Conservation (phyloP, 2,888 invertebrate species). For the Cheilosia soror region DNA sequence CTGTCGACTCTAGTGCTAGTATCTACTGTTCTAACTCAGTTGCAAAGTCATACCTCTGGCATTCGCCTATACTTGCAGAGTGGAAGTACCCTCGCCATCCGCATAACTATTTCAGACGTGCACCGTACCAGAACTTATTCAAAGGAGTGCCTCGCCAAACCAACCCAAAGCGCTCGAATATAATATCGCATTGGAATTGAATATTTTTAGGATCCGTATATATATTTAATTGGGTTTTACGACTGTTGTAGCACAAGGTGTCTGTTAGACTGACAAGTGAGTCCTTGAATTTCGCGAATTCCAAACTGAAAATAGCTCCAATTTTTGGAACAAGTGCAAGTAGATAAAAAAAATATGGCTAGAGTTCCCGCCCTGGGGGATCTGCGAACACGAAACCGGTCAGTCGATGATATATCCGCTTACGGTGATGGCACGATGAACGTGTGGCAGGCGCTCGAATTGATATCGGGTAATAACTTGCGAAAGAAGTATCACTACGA, state of each 20-base stretch:
- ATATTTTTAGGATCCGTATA: constrained; percentile 48
- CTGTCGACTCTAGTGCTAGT: constrained; percentile 31
- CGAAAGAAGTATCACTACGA: constrained; percentile 82
- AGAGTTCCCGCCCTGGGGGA: constrained; percentile 32
- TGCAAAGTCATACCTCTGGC: constrained; percentile 16
- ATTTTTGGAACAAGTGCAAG: constrained; percentile 19
- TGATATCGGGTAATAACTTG: constrained; percentile 79
- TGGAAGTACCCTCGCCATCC: constrained; percentile 39
- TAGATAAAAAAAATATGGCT: constrained; percentile 46
- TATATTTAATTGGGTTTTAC: constrained; percentile 62
- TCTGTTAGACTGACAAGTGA: constrained; percentile 36
- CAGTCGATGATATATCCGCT: constrained; percentile 81
- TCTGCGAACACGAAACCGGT: constrained; percentile 77
- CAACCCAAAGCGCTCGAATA: background rate
- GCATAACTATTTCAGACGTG: constrained; percentile 69
- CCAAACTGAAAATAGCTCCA: constrained; percentile 27
- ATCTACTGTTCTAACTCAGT: constrained; percentile 43
- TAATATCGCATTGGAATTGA: constrained; percentile 24
- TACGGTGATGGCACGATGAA: constrained; percentile 82
- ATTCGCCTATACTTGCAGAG: constrained; percentile 17
- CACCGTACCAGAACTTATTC: constrained; percentile 62
- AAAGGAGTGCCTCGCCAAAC: constrained; percentile 40
- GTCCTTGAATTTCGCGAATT: constrained; percentile 48
- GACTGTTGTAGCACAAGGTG: constrained; percentile 9
- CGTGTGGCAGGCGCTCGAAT: constrained; percentile 83